A percentile compares a stretch with the other conserved stretches of the same genome.
Evolutionary conservation across 2,888 invertebrate species (phyloP).

Genomic region (Ganaspis brasiliensis): DNA sequence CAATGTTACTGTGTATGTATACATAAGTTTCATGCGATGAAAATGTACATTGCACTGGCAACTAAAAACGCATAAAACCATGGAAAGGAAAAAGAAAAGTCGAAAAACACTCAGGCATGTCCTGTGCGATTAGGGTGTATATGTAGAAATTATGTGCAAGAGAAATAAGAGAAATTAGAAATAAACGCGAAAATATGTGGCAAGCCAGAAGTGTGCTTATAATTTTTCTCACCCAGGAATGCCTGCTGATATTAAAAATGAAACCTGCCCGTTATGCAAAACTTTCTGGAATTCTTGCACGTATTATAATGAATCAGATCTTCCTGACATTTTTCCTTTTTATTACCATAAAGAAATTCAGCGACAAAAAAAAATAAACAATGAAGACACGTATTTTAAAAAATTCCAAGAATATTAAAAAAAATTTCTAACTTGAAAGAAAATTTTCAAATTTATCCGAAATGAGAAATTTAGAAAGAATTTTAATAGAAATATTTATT

Average conservation of each 20-base stretch:
- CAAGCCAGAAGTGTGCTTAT: constrained; percentile 38
- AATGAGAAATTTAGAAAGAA: no score
- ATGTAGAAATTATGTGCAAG: constrained; percentile 21
- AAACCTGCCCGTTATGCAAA: not conserved
- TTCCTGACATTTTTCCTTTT: no score
- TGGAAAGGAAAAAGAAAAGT: not conserved
- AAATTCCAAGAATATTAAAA: no score
- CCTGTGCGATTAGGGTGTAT: not conserved
- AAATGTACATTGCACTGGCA: not conserved
- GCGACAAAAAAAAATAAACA: no score
- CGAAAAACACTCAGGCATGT: not conserved
- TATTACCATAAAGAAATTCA: no score
- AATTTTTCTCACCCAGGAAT: constrained; percentile 33
- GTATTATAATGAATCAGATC: no score
- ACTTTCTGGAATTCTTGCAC: no score
- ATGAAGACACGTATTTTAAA: no score
- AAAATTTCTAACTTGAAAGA: no score
- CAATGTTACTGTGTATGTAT: not conserved
- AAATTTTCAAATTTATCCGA: no score
- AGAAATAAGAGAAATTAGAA: constrained; percentile 42
- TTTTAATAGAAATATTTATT: no score
- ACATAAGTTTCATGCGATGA: no score
- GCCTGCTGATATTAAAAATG: constrained; percentile 21
- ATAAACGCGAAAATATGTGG: constrained; percentile 17
- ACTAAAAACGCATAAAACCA: not conserved